Conservation (phyloP, 2,797 vertebrate genomes). For the Xenops minutus region DNA sequence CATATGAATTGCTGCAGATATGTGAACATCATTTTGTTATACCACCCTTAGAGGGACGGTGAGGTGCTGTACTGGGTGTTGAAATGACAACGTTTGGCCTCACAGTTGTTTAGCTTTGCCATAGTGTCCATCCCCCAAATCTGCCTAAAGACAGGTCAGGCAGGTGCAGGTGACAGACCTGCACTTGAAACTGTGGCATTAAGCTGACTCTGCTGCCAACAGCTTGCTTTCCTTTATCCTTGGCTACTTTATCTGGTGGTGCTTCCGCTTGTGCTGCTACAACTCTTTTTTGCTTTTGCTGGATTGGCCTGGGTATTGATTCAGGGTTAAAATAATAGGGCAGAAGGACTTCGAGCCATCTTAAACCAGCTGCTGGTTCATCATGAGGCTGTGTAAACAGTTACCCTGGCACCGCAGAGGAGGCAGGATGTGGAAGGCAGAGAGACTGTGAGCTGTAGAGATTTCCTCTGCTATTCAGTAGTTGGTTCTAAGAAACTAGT, state of each 20-base stretch:
- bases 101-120: neutral
- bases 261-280: neutral
- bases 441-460: neutral
- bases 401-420: neutral
- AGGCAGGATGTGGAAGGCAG: neutral
- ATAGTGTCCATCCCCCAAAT: neutral
- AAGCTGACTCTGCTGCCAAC: neutral
- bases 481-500: neutral
- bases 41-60: neutral
- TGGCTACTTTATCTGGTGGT: neutral
- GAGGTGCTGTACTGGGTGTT: neutral
- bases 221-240: neutral
- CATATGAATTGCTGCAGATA: neutral
- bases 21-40: neutral
- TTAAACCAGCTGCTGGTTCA: neutral
- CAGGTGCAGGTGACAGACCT: neutral
- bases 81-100: neutral
- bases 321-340: slow-evolving; percentile 8
- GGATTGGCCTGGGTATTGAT: neutral
- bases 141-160: neutral
- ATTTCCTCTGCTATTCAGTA: neutral
- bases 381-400: slow-evolving; percentile 38
- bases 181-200: neutral
- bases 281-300: neutral
- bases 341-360: neutral